Evolutionary conservation across 2,113 vertebrate species (phyloP).

Genomic region (Strix aluco): DNA sequence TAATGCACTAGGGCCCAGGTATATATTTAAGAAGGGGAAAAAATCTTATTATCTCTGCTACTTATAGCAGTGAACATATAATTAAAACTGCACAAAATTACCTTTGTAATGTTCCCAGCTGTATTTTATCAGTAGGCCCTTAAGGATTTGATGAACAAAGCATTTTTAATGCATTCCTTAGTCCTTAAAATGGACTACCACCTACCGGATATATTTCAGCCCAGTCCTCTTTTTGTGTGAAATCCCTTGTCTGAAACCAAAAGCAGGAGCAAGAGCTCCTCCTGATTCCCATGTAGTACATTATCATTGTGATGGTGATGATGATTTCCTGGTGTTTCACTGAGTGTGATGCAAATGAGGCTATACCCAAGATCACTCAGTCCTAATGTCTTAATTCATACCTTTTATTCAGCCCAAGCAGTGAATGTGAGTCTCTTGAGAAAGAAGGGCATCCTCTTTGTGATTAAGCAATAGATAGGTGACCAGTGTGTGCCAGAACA

Average conservation of each 20-base stretch:
- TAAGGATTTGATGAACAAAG: conserved; percentile 40
- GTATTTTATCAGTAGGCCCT: conserved; percentile 19
- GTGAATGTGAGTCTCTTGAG: background rate
- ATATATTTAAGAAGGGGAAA: background rate
- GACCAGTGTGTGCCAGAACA: background rate
- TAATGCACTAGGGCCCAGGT: background rate
- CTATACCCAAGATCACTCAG: background rate
- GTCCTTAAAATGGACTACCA: background rate
- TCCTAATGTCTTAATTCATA: conserved; percentile 15
- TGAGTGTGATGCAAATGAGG: background rate
- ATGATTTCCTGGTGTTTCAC: background rate
- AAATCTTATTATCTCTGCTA: background rate
- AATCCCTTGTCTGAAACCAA: conserved; percentile 10
- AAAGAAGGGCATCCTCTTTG: background rate
- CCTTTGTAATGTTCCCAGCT: conserved; percentile 3
- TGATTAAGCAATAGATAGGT: background rate
- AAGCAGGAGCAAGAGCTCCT: background rate
- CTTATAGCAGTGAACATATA: background rate
- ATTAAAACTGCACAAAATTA: conserved; percentile 53
- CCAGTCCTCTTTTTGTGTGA: background rate
- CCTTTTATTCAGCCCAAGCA: background rate
- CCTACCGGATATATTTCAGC: background rate
- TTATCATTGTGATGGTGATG: background rate
- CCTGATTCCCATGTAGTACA: background rate
- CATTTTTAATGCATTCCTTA: background rate